Evolutionary conservation across 1,140 invertebrate species (phyloP), one percentile per base, ranked within the genome.

Genomic region (Atta texana): DNA sequence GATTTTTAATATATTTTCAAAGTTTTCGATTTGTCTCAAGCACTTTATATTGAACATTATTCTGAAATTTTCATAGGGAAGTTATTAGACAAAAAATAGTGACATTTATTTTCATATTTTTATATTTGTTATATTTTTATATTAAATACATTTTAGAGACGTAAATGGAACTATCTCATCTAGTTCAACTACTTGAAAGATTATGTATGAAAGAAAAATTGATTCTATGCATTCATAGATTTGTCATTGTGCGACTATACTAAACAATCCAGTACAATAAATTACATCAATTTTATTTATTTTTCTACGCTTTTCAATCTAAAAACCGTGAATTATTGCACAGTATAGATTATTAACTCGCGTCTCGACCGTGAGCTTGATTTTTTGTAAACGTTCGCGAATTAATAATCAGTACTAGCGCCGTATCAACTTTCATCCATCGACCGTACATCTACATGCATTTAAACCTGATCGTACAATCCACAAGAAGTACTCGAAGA

Each of bases 381-480:
- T 14, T 55, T 39, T 18, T 44, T 18, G 5, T 61, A 44, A 18
- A n/a, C 21, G 55, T 24, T 44, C 10, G 7, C 49, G 10, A 80
- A 80, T 69, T 34, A 69, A 80, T 39, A 69, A 55, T 21, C 78
- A 24, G 6, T 72, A 72, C 34, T 39, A 31, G 6, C 10, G 66
- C 7, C 12, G 44, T 6, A 31, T 74, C 39, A 21, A 59, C 8
- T 44, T 72, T 1, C 53, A 59, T 72, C 1, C 53, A 59, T 31
- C 44, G 16, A 57, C 21, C 10, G 34, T 49, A 44, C 55, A 82
- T 12, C 8, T 74, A 74, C 88, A 89, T 89, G 87, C 88, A 59
- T 71, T 71, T 66, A 61, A 81, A 87, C 71, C 84, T 90, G 71
- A 77, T 69, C 7, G 49, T 31, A 75, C n/a, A 21, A 12, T 59